A percentile compares a stretch with the other conserved stretches of the same genome.
Conservation (phyloP, 92 coral and sea anemone genomes). For the Isaurus tuberculatus region DNA sequence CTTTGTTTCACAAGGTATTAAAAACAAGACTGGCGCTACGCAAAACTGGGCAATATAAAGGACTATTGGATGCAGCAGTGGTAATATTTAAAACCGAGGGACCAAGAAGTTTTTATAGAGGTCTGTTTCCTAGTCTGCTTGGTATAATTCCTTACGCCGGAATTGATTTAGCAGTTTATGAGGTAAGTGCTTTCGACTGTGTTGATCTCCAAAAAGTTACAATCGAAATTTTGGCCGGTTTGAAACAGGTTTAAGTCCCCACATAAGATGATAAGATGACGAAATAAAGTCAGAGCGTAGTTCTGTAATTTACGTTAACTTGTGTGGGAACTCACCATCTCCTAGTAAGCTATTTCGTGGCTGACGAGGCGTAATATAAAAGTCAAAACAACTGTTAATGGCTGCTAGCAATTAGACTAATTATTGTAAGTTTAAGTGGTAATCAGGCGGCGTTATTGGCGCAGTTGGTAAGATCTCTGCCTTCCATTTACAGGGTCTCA, state of each 20-base stretch:
- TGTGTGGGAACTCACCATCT: no score
- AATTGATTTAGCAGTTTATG: slow-evolving; percentile 95
- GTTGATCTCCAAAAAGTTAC: not conserved
- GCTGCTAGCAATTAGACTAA: no score
- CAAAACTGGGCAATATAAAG: slow-evolving; percentile 93
- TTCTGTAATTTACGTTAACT: no score
- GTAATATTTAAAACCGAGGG: slow-evolving; percentile 87
- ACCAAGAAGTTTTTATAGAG: slow-evolving; percentile 89
- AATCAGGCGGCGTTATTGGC: no score
- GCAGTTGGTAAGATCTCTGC: no score
- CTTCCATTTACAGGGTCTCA: no score
- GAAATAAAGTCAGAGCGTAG: no score
- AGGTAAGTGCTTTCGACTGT: slow-evolving; percentile 58
- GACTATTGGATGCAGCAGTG: slow-evolving; percentile 83
- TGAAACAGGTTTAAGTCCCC: not conserved
- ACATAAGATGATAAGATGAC: no score
- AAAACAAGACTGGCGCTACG: slow-evolving; percentile 96
- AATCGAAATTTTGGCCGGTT: not conserved
- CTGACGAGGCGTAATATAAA: no score
- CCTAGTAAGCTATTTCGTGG: no score
- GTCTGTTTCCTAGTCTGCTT: slow-evolving; percentile 89
- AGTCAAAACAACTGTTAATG: no score
- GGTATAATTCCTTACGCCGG: slow-evolving; percentile 99
- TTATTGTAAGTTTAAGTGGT: no score
- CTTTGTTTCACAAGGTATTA: slow-evolving; percentile 59